Evolutionary conservation across 2,113 vertebrate genomes (phyloP), one percentile per base, ranked within the genome.

Genomic region (Bubo bubo): DNA sequence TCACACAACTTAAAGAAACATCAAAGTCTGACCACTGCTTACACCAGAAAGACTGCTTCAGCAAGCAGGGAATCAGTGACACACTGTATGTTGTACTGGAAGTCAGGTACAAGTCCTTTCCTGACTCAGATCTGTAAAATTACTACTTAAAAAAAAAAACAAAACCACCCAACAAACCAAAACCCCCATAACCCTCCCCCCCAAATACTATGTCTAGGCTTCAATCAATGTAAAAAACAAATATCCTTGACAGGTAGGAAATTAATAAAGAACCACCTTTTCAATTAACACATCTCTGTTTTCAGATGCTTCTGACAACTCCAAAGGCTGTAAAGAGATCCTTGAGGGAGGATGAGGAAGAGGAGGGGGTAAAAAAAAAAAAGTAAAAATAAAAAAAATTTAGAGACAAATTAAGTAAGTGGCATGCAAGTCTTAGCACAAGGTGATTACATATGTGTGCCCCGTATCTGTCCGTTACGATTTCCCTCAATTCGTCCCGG

Each of bases 401-500:
- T 55, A 93, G 39, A 79, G 21, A 63, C 24, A 84, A 76, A 87
- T 34, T 8, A 68, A 71, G 58, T 7, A 74, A 63, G 0, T 7
- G 6, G 4, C 50, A 66, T 23, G 22, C 8, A 90, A 62, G n/a
- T 59, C 70, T 86, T 84, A 39, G 41, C 11, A 68, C 35, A 73
- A 88, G 20, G 11, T 27, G 55, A 30, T 34, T 59, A 43, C 3
- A 67, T 30, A 53, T 8, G 98, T 99, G 96, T 98, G 99, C 99
- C 98, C 98, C 99, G 99, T 99, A 99, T 99, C 99, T 99, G 99
- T 99, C 99, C 99, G 99, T 99, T 98, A 98, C 98, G 98, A 99
- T 99, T 99, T 99, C 99, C 58, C 99, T 99, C 98, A 99, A 95
- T 98, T 99, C 99, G 97, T 98, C 98, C 83, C 99, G 98, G 99